Evolutionary conservation across 2,797 vertebrate genomes (phyloP).

Genomic region (Delichon dasypus): DNA sequence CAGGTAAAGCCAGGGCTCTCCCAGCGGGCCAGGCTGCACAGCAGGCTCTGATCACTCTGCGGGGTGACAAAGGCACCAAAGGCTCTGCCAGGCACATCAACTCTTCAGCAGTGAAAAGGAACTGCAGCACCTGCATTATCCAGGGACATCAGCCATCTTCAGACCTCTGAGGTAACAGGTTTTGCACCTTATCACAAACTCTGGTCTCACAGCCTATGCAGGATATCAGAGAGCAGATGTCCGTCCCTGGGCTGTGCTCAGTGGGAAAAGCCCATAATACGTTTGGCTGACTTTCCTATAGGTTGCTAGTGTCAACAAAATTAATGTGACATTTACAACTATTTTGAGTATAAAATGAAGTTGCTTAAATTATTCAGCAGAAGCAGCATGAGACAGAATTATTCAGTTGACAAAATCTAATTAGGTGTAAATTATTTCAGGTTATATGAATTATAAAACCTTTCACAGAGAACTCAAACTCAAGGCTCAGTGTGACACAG

Average conservation of each 20-base stretch:
- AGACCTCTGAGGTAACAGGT: background rate
- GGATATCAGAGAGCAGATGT: background rate
- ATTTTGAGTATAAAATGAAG: conserved; percentile 77
- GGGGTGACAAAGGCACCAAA: background rate
- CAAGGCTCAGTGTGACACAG: conserved; percentile 54
- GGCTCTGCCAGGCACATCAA: background rate
- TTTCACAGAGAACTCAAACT: conserved; percentile 74
- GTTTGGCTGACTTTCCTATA: conserved; percentile 68
- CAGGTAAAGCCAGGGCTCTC: background rate
- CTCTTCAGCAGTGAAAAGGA: background rate
- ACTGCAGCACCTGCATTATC: background rate
- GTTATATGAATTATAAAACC: conserved; percentile 78
- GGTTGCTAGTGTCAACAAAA: conserved; percentile 77
- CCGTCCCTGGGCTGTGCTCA: background rate
- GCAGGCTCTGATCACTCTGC: background rate
- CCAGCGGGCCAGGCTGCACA: background rate
- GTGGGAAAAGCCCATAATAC: conserved; percentile 29
- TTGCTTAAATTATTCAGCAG: conserved; percentile 75
- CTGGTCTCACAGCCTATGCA: background rate
- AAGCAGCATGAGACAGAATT: conserved; percentile 75
- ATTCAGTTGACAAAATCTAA: conserved; percentile 82
- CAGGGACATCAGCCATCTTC: background rate
- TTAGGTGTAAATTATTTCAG: conserved; percentile 81
- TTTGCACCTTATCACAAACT: background rate
- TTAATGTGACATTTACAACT: conserved; percentile 81